Base-by-base conservation (phyloP, 2,888 invertebrate genomes). In the Ophion ventricosus region DNA sequence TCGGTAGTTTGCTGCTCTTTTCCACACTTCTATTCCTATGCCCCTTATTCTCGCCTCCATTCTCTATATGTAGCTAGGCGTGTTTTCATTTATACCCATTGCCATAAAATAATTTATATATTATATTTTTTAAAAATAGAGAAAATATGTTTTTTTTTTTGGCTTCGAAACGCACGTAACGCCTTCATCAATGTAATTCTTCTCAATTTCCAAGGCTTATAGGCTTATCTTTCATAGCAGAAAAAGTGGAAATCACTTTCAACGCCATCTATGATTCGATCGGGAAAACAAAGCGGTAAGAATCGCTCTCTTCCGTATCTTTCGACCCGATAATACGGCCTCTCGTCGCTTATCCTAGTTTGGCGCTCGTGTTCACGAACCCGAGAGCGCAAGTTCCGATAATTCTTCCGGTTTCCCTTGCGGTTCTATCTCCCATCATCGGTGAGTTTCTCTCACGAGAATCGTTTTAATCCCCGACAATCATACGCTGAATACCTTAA, bases 321-420 rank as follows among this genome's bases (percentile, higher is more conserved):
- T 26, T 43, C 20, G n/a, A n/a, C 17, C 5, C 23, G 20, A 4
- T 49, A 3, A 49, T 49, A 11, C 49, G 49, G 3, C 49, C 4
- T 17, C 49, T 49, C 23, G 64, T 10, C 69, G 69, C 59, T 66
- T 57, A 66, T 80, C 73, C 80, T 56, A 1, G 17, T 26, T 43
- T 80, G 66, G 73, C 80, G 72, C 73, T 66, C 57, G 20, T 26
- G 26, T 40, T 14, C 35, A 20, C 25, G 17, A 29, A 29, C 54
- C 11, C 54, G 23, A 20, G 40, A 66, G 64, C 70, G 49, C 8
- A 26, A 25, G 29, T 74, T 80, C 73, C 14, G 49, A 43, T 75
- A 77, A 64, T 79, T 88, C 90, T 91, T 91, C 89, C 90, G 89
- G 89, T 90, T 87, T 72, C 75, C 70, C 69, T 72, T 87, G 86